phyloP scores from a whole-genome alignment of 2,888 invertebrate species.

The Melitaea athalia region DNA sequence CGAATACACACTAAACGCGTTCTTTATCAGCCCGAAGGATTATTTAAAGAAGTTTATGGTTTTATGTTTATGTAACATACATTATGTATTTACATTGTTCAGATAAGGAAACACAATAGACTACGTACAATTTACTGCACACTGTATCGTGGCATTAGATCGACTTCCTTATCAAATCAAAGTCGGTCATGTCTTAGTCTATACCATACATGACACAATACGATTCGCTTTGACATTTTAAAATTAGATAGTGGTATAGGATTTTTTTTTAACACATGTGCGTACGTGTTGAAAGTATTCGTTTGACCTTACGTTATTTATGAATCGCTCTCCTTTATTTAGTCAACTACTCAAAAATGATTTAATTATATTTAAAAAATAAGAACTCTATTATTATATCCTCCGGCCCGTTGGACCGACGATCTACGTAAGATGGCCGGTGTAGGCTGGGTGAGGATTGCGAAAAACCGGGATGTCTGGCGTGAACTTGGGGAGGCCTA shows the following conservation, averaged over 20 bases:
- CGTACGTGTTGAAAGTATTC: neutral
- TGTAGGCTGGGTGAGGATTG: too few relatives aligned
- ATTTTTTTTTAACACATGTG: neutral
- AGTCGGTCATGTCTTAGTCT: conserved; percentile 17
- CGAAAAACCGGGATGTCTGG: too few relatives aligned
- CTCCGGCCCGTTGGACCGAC: too few relatives aligned
- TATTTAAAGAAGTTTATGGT: conserved; percentile 21
- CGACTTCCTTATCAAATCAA: conserved; percentile 30
- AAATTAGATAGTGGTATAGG: neutral
- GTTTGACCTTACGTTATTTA: too few relatives aligned
- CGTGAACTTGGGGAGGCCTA: too few relatives aligned
- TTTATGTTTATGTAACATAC: conserved; percentile 36
- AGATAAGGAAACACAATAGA: conserved; percentile 27
- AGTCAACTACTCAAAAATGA: too few relatives aligned
- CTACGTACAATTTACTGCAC: conserved; percentile 12
- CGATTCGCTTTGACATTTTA: conserved; percentile 2
- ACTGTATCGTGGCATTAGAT: conserved; percentile 8
- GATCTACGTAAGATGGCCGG: too few relatives aligned
- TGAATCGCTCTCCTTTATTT: too few relatives aligned
- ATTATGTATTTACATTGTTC: conserved; percentile 31
- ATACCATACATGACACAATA: neutral
- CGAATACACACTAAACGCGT: conserved; percentile 48
- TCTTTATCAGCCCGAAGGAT: conserved; percentile 40
- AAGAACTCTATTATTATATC: too few relatives aligned
- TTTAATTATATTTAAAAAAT: neutral